These are phyloP conservation scores for Pseudomyrmex flavicornis DNA, from an alignment of 1,140 invertebrate genomes.

Conservation along the genomic window DNA sequence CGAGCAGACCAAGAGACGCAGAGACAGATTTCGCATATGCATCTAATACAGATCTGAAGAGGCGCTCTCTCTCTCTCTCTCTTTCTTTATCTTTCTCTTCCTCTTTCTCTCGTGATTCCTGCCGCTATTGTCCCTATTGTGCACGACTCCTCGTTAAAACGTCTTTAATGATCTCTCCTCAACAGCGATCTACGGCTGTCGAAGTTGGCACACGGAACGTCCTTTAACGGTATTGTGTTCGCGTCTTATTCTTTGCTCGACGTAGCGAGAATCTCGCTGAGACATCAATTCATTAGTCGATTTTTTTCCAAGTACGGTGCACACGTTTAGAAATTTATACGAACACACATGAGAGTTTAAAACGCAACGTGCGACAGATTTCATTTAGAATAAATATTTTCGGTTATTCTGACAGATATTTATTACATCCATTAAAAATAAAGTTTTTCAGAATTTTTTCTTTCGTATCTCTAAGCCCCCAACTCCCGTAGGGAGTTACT, in stretches of 20 bases:
- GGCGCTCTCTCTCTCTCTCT: slow-evolving; percentile 10
- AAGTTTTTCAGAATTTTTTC: not conserved
- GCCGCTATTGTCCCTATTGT: slow-evolving; percentile 66
- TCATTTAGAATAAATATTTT: not conserved
- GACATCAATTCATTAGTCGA: not conserved
- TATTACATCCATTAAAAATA: not conserved
- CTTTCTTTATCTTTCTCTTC: slow-evolving; percentile 1
- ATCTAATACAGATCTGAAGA: slow-evolving; percentile 45
- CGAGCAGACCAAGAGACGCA: slow-evolving; percentile 24
- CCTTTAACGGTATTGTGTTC: slow-evolving; percentile 65
- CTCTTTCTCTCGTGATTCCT: slow-evolving; percentile 39
- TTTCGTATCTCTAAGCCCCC: not conserved
- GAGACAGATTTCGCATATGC: not conserved
- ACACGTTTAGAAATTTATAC: not conserved
- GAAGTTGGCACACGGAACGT: slow-evolving; percentile 69
- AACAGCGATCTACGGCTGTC: slow-evolving; percentile 62
- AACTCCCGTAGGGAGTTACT: no score
- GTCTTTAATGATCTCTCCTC: slow-evolving; percentile 73
- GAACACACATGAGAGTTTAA: not conserved
- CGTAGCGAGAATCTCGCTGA: slow-evolving; percentile 7
- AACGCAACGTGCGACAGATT: not conserved
- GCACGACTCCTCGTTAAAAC: slow-evolving; percentile 68
- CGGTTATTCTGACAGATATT: not conserved
- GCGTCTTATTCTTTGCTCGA: slow-evolving; percentile 57
- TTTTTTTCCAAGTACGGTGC: not conserved